phyloP scores from a whole-genome alignment of 2,797 vertebrate genomes.

The Lagodon rhomboides region DNA sequence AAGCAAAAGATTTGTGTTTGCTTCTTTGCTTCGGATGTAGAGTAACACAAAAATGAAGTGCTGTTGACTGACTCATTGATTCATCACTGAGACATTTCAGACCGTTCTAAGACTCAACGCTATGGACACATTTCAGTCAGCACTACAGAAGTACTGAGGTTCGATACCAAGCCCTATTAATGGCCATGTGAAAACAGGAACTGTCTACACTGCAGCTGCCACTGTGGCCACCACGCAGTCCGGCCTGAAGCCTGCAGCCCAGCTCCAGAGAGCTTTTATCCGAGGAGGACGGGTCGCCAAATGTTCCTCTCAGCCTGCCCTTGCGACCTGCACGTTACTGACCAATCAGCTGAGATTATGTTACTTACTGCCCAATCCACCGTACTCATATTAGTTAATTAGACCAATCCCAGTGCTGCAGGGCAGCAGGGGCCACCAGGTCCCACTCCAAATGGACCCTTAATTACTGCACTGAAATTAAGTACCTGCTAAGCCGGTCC shows the following conservation, averaged over 20 bases:
- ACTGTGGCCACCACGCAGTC: conserved; percentile 3
- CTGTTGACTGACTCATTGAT: not conserved
- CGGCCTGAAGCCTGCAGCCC: conserved; percentile 28
- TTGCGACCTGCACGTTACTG: conserved; percentile 73
- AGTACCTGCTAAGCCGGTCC: conserved; percentile 79
- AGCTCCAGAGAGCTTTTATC: conserved; percentile 27
- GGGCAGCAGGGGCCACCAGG: conserved; percentile 79
- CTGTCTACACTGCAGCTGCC: conserved; percentile 4
- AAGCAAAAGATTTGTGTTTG: not conserved
- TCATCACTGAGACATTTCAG: not conserved
- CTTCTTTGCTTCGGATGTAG: not conserved
- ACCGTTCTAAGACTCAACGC: not conserved
- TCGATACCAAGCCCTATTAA: not conserved
- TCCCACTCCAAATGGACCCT: conserved; percentile 82
- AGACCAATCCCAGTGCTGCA: conserved; percentile 78
- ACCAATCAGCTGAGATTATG: conserved; percentile 84
- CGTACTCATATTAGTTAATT: conserved; percentile 82
- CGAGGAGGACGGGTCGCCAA: conserved; percentile 38
- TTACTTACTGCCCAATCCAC: conserved; percentile 78
- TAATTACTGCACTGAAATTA: conserved; percentile 86
- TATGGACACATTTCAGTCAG: not conserved
- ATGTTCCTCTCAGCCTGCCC: conserved; percentile 54
- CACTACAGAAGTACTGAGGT: not conserved
- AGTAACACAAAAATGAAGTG: not conserved
- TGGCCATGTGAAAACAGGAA: not conserved